phyloP scores from a whole-genome alignment of 2,888 invertebrate species.

The Ophraella communa region DNA sequence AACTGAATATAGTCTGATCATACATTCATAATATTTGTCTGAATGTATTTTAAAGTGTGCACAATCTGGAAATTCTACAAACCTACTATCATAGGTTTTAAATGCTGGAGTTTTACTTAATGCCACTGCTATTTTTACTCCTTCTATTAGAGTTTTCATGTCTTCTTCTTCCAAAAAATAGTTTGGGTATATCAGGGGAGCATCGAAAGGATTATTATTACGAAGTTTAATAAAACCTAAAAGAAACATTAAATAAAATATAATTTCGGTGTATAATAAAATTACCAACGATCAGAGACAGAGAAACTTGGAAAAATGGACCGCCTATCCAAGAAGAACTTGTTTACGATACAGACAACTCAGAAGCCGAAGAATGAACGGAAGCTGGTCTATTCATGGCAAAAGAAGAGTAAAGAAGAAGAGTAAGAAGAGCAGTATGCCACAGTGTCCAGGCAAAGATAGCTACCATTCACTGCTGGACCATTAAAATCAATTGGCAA shows the following conservation, averaged over 20 bases:
- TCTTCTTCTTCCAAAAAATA: slow-evolving; percentile 85
- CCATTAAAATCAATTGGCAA: too few relatives aligned
- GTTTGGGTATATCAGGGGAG: slow-evolving; percentile 91
- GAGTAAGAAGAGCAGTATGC: too few relatives aligned
- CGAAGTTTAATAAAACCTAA: slow-evolving; percentile 72
- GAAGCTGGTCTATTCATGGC: too few relatives aligned
- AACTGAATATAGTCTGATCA: slow-evolving; percentile 81
- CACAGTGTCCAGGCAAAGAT: too few relatives aligned
- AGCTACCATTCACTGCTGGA: too few relatives aligned
- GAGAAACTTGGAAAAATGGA: too few relatives aligned
- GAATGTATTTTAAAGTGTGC: slow-evolving; percentile 70
- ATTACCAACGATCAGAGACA: too few relatives aligned
- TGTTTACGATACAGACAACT: too few relatives aligned
- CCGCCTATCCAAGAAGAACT: too few relatives aligned
- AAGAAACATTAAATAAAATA: too few relatives aligned
- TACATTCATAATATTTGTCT: slow-evolving; percentile 86
- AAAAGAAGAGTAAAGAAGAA: too few relatives aligned
- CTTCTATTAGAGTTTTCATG: slow-evolving; percentile 80
- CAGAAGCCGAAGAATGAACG: too few relatives aligned
- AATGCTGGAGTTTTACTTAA: slow-evolving; percentile 82
- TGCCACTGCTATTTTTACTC: slow-evolving; percentile 82
- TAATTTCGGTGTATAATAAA: not conserved
- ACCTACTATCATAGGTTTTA: slow-evolving; percentile 72
- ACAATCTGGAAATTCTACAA: slow-evolving; percentile 83
- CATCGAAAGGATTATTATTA: slow-evolving; percentile 83